Conservation (phyloP, 2,888 invertebrate genomes). For the Carabus problematicus region DNA sequence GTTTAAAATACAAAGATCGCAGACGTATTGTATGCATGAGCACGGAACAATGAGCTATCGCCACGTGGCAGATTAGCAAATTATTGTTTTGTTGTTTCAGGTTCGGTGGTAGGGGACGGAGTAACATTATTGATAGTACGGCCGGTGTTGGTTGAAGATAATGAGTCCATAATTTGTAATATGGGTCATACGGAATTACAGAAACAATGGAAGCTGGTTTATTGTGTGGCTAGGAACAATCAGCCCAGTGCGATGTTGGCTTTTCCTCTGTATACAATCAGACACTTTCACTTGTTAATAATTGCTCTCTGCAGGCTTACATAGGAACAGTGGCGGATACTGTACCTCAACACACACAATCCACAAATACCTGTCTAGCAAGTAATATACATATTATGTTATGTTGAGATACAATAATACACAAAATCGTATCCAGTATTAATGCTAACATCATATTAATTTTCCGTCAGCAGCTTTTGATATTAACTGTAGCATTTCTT, state of each 20-base stretch:
- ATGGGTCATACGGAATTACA: conserved; percentile 7
- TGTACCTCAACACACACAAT: neutral
- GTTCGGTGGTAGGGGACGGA: too few relatives aligned
- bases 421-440: too few relatives aligned
- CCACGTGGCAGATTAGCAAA: conserved; percentile 7
- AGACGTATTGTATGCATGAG: too few relatives aligned
- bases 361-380: too few relatives aligned
- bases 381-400: too few relatives aligned
- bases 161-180: neutral
- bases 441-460: too few relatives aligned
- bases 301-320: neutral
- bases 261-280: neutral
- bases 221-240: conserved; percentile 19
- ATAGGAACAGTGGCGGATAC: neutral
- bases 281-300: conserved; percentile 21
- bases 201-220: conserved; percentile 14
- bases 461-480: too few relatives aligned
- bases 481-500: too few relatives aligned
- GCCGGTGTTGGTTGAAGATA: neutral
- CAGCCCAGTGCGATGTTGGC: neutral
- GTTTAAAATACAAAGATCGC: conserved; percentile 12
- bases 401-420: too few relatives aligned
- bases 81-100: conserved; percentile 12
- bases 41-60: conserved; percentile 13
- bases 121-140: conserved; percentile 4